These are phyloP conservation scores for Eilema caniola DNA, from an alignment of 2,888 invertebrate genomes.

Conservation along the genomic window DNA sequence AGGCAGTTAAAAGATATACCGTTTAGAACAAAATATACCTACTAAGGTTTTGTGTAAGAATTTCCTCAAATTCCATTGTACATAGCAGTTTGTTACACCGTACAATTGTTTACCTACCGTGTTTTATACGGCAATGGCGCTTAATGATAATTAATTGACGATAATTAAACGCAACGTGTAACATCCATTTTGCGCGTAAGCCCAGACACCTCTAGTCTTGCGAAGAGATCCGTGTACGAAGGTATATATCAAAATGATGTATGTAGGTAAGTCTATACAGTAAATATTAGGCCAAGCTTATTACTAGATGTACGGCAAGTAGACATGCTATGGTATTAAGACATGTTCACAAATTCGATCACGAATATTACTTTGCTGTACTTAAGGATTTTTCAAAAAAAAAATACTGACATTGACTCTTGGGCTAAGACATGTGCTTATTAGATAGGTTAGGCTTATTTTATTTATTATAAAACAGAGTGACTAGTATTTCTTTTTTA, in stretches of 20 bases:
- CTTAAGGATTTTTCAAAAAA: neutral
- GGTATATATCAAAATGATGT: conserved; percentile 48
- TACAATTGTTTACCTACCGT: conserved; percentile 52
- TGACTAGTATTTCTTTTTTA: no score
- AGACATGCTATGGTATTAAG: conserved; percentile 15
- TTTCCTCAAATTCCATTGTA: conserved; percentile 39
- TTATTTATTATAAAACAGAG: no score
- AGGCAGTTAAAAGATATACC: neutral
- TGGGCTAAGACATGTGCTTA: no score
- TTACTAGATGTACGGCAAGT: neutral
- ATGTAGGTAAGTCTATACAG: conserved; percentile 32
- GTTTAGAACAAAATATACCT: conserved; percentile 7
- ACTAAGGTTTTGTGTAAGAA: conserved; percentile 27
- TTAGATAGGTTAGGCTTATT: no score
- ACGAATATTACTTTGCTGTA: no score
- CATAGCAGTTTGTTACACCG: conserved; percentile 42
- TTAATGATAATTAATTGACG: conserved; percentile 60
- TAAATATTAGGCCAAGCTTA: conserved; percentile 39
- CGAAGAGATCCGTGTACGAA: conserved; percentile 38
- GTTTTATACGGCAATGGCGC: conserved; percentile 53
- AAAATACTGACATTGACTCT: no score
- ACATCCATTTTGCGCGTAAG: conserved; percentile 59
- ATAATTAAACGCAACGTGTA: conserved; percentile 59
- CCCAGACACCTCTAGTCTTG: conserved; percentile 54
- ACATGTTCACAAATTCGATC: neutral